Conservation (phyloP, 2,888 invertebrate species). For the Rotaria macrura region DNA sequence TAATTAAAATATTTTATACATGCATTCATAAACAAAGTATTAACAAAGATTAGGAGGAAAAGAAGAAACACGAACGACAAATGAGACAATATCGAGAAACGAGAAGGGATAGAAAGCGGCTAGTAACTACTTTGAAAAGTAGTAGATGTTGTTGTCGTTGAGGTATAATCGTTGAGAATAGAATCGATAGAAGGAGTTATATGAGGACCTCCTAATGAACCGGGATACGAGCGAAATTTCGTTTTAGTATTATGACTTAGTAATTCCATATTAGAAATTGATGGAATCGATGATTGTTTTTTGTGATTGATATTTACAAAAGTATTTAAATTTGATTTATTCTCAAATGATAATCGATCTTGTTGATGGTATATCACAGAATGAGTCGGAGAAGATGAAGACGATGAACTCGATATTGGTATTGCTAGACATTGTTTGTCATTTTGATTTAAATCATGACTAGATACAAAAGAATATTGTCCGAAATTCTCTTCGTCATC, state of each 20-base stretch:
- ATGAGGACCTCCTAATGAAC: neutral
- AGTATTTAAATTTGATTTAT: neutral
- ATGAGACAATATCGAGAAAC: neutral
- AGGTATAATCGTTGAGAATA: neutral
- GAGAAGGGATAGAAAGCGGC: neutral
- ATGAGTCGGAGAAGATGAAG: neutral
- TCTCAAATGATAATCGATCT: neutral
- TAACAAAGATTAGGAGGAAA: neutral
- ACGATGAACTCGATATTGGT: neutral
- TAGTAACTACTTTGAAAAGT: slow-evolving; percentile 1
- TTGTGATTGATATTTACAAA: neutral
- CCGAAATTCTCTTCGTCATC: neutral
- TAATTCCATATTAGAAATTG: neutral
- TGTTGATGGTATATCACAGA: neutral
- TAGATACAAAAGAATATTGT: neutral
- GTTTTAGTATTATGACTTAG: neutral
- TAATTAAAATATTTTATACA: neutral
- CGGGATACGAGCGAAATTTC: neutral
- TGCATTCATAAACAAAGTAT: neutral
- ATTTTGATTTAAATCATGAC: neutral
- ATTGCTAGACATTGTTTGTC: neutral
- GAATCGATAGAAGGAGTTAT: neutral
- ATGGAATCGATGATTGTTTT: neutral
- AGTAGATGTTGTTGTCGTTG: neutral
- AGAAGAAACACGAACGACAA: neutral